Conservation (phyloP, 2,888 invertebrate genomes). For the Cataglyphis rosenhaueri region DNA sequence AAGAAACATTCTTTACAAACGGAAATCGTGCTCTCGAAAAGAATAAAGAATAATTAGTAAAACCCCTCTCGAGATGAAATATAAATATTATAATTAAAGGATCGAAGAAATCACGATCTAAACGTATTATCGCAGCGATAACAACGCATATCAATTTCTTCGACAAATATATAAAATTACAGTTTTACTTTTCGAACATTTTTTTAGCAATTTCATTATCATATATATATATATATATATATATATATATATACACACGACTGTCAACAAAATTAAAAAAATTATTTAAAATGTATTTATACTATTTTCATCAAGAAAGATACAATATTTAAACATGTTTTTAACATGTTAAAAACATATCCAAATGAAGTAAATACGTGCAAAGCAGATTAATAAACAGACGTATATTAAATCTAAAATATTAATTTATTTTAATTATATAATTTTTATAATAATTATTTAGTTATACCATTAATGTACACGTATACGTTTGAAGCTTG, state of each 20-base stretch:
- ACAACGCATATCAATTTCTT: neutral
- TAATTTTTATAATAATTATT: neutral
- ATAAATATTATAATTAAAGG: neutral
- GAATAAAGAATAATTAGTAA: constrained; percentile 12
- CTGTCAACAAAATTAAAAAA: neutral
- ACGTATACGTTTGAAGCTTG: neutral
- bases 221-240: neutral
- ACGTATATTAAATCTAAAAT: neutral
- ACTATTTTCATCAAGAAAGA: neutral
- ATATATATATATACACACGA: neutral
- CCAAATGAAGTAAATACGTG: neutral
- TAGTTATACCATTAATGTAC: neutral
- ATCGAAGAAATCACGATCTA: neutral
- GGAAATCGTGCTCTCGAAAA: neutral
- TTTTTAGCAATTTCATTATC: neutral
- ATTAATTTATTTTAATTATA: neutral
- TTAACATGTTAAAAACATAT: neutral
- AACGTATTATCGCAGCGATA: neutral
- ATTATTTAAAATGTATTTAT: neutral
- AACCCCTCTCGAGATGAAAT: neutral
- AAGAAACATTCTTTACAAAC: neutral
- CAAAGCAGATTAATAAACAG: neutral
- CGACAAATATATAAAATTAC: neutral
- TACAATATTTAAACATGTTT: neutral
- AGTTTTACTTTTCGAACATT: neutral